Percentiles rank a stretch among this genome's conserved stretches.
phyloP scores from a whole-genome alignment of 2,888 invertebrate species.

The Sisyra terminalis region DNA sequence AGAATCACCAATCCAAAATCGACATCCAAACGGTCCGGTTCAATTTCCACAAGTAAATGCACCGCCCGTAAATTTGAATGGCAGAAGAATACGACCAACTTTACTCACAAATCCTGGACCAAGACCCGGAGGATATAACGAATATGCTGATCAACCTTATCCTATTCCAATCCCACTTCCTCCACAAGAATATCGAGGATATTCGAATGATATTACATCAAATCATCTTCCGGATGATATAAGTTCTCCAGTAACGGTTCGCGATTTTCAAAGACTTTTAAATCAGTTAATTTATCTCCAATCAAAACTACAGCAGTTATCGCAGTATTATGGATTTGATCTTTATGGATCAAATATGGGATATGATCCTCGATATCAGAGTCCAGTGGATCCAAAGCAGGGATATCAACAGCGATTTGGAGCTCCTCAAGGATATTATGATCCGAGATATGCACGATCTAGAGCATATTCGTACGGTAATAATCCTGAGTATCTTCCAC shows the following conservation, averaged over 20 bases:
- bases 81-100: conserved; percentile 16
- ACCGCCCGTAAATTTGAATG: conserved; percentile 15
- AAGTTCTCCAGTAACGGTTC: conserved; percentile 50
- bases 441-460: conserved; percentile 22
- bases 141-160: conserved; percentile 5
- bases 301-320: conserved; percentile 37
- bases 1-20: conserved; percentile 17
- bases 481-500: conserved; percentile 36
- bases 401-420: conserved; percentile 1
- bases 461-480: conserved; percentile 7
- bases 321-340: conserved; percentile 13
- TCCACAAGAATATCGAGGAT: conserved; percentile 10
- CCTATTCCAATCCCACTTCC: conserved; percentile 17
- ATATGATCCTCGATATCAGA: not conserved
- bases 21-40: conserved; percentile 16
- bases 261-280: conserved; percentile 49
- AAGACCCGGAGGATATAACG: conserved; percentile 9
- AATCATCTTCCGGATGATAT: conserved; percentile 39
- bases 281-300: conserved; percentile 48
- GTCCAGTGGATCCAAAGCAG: not conserved
- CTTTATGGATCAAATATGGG: not conserved
- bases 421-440: conserved; percentile 17
- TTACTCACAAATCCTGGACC: conserved; percentile 20
- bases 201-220: conserved; percentile 26
- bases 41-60: conserved; percentile 25